Percentiles rank a stretch among this genome's conserved stretches.
Conservation (phyloP, 2,888 invertebrate species). For the Euproctis similis region DNA sequence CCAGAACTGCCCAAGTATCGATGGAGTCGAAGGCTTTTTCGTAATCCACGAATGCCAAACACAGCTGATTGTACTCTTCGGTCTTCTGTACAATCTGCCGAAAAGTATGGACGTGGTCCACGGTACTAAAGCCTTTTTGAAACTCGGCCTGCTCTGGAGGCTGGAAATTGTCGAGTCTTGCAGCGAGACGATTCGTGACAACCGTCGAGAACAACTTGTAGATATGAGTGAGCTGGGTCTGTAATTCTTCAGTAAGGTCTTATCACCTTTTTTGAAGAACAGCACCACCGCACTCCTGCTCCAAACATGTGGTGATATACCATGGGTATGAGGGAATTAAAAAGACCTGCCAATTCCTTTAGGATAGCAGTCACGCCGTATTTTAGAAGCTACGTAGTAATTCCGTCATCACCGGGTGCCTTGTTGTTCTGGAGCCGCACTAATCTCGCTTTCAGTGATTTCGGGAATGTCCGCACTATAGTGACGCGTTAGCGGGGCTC, state of each 20-base stretch:
- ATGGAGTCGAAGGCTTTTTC: not conserved
- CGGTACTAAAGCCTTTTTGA: not conserved
- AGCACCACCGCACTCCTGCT: not conserved
- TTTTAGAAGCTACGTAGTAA: too few species aligned
- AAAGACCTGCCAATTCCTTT: not conserved
- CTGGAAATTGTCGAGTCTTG: too few species aligned
- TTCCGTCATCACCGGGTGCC: too few species aligned
- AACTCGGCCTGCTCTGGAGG: not conserved
- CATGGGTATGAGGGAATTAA: not conserved
- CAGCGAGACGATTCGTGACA: not conserved
- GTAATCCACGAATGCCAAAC: conserved; percentile 6
- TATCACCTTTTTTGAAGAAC: not conserved
- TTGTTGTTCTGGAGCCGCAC: too few species aligned
- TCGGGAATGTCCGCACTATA: too few species aligned
- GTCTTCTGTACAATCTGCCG: conserved; percentile 4
- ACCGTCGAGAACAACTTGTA: not conserved
- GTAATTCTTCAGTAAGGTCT: not conserved
- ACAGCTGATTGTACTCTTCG: conserved; percentile 5
- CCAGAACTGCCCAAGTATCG: not conserved
- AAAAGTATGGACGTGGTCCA: not conserved
- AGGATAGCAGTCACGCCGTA: not conserved
- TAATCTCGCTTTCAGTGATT: too few species aligned
- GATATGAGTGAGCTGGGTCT: not conserved
- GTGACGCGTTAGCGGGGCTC: too few species aligned
- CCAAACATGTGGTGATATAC: too few species aligned